A percentile compares a stretch with the other conserved stretches of the same genome.
Conservation (phyloP, 2,888 invertebrate genomes). For the Oligia fasciuncula region DNA sequence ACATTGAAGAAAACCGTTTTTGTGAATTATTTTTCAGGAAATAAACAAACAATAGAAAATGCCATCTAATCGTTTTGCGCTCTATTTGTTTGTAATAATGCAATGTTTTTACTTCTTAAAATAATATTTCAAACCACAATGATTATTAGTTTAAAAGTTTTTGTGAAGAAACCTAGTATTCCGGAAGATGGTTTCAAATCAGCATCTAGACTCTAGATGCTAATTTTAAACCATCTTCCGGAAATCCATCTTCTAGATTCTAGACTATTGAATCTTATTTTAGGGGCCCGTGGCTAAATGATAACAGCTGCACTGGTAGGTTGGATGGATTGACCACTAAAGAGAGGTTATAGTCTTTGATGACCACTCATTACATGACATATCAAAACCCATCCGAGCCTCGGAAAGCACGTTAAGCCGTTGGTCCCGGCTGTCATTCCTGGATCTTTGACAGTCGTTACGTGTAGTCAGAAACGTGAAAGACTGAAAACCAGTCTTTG, state of each 20-base stretch:
- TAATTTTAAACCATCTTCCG: too few species aligned
- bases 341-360: too few species aligned
- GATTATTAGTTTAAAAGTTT: constrained; percentile 9
- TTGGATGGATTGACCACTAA: too few species aligned
- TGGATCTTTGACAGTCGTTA: not conserved
- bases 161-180: not conserved
- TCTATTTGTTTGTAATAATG: constrained; percentile 40
- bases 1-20: constrained; percentile 42
- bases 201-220: too few species aligned
- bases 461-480: not conserved
- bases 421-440: too few species aligned
- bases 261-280: not conserved
- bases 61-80: constrained; percentile 41
- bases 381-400: not conserved
- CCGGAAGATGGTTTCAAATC: constrained; percentile 13
- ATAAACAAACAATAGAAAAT: constrained; percentile 40
- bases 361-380: not conserved
- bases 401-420: not conserved
- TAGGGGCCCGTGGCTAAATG: not conserved
- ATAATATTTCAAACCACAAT: constrained; percentile 12
- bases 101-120: constrained; percentile 33
- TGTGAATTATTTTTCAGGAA: constrained; percentile 35
- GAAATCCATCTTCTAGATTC: too few species aligned
- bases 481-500: not conserved
- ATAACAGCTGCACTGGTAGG: not conserved